These are phyloP conservation scores for Aptenodytes forsteri DNA, from an alignment of 2,113 vertebrate species.

Conservation along the genomic window DNA sequence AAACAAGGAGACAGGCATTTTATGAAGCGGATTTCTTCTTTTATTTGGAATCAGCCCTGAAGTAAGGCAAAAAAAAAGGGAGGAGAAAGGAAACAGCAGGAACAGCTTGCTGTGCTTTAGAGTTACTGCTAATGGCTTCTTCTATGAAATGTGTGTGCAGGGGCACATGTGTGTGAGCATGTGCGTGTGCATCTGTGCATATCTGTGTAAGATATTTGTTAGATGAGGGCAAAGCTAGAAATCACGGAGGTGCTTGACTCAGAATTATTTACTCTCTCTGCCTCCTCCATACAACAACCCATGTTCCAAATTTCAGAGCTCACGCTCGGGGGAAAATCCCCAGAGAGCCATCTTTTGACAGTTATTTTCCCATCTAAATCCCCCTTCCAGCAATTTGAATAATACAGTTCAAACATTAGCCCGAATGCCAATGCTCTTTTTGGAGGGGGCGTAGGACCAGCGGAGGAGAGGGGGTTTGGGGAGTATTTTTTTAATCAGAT, in stretches of 20 bases:
- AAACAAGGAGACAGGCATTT: not conserved
- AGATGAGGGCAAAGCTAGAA: not conserved
- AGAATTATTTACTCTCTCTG: slow-evolving; percentile 19
- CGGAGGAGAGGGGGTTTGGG: not conserved
- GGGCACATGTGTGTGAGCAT: not conserved
- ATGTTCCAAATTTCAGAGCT: slow-evolving; percentile 30
- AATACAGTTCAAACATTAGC: slow-evolving; percentile 17
- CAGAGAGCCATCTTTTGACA: not conserved
- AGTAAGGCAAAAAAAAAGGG: not conserved
- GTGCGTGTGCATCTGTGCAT: not conserved
- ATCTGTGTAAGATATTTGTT: not conserved
- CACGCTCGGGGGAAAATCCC: not conserved
- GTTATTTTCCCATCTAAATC: slow-evolving; percentile 34
- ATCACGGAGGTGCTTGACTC: not conserved
- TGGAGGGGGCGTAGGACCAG: not conserved
- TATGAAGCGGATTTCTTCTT: not conserved
- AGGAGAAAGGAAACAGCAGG: not conserved
- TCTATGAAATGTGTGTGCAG: accelerated
- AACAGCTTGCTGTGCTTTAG: not conserved
- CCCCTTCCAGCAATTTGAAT: slow-evolving; percentile 29
- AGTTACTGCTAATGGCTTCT: not conserved
- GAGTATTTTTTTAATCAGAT: slow-evolving; percentile 62
- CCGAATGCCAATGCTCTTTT: not conserved
- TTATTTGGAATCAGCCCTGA: not conserved
- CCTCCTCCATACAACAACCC: not conserved